Percentiles rank a stretch among this genome's conserved stretches.
phyloP scores from a whole-genome alignment of 2,113 vertebrate species.

The Columba janthina region DNA sequence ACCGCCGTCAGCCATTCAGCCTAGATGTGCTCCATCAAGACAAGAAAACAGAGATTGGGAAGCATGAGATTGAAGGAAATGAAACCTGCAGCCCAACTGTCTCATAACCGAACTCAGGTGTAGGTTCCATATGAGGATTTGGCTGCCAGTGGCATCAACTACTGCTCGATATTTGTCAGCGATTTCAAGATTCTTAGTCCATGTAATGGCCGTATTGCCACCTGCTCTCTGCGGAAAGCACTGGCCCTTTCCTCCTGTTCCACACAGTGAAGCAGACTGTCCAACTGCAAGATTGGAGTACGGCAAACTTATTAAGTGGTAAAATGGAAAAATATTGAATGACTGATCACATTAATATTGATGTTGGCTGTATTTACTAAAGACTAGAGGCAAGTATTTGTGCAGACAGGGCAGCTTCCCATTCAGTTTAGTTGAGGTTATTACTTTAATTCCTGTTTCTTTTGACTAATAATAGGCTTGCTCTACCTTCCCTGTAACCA shows the following conservation, averaged over 20 bases:
- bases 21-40: neutral
- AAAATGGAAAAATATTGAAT: neutral
- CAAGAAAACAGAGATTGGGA: neutral
- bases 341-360: neutral
- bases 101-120: neutral
- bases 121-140: neutral
- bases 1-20: neutral
- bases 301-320: neutral
- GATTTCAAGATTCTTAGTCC: neutral
- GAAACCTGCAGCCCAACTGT: neutral
- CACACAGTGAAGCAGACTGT: rapidly evolving
- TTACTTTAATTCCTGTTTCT: neutral
- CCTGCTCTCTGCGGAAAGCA: neutral
- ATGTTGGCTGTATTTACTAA: neutral
- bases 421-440: neutral
- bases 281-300: neutral
- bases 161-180: neutral
- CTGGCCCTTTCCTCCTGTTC: neutral
- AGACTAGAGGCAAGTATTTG: neutral
- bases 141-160: neutral
- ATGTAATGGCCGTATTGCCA: neutral
- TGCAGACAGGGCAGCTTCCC: neutral
- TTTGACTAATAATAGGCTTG: neutral
- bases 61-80: neutral
- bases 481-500: neutral